Base-by-base conservation (phyloP, 2,888 invertebrate genomes). In the Ochropleura leucogaster region DNA sequence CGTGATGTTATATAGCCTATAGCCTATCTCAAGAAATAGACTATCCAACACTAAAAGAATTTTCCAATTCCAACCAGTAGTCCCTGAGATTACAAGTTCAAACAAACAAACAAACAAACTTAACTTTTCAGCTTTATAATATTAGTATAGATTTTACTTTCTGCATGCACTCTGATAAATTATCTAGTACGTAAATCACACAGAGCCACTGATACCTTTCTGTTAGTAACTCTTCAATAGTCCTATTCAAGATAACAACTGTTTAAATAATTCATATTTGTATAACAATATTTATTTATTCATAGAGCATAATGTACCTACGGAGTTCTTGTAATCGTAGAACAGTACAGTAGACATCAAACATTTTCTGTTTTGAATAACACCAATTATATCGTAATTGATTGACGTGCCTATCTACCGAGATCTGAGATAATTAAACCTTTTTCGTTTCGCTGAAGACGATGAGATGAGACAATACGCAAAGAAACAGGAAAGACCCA, bases 401-500 rank as follows among this genome's bases (percentile, higher is more conserved):
- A 69, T 68, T 40, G 62, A 72, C 49, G 59, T 82, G 62, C 68
- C 14, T 49, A 20, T 47, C 40, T 55, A 55, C 2, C 14, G 20
- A 82, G 80, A 78, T 82, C n/a, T 12, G 5, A 77, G 57, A 82
- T 70, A 73, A 67, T 12, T 18, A 40, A 49, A 42, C 4, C 16
- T 62, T 82, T 82, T 64, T 67, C 44, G 68, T 67, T 49, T 16
- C 12, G 49, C 44, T 64, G 20, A 59, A 67, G 42, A 67, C 40
- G 67, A 68, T 60, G 20, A 80, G 68, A 20, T 60, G 20, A 80
- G 68, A 20, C 18, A 66, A 62, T 47, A 16, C 6, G 47, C 51
- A 62, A 67, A 82, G 40, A 77, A 82, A 73, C 66, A 69, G 67
- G 79, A 82, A 78, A 80, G 62, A 46, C 62, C 67, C 46, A 59